These are phyloP conservation scores for Progne subis DNA, from an alignment of 2,113 vertebrate genomes.

Conservation along the genomic window DNA sequence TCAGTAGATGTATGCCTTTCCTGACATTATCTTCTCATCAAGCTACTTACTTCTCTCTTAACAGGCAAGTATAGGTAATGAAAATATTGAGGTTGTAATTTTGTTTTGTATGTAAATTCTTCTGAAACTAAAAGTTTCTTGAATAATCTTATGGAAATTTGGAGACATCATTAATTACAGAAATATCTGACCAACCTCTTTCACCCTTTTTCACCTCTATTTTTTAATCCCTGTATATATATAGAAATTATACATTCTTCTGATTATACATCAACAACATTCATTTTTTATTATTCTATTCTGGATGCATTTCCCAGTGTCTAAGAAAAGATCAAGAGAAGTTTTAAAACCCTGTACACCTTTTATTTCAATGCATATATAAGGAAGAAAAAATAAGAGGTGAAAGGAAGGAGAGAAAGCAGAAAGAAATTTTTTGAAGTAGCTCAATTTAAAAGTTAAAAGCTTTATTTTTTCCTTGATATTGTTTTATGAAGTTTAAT, in stretches of 20 bases:
- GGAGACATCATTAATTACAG: not conserved
- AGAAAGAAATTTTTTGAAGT: not conserved
- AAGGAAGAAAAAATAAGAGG: not conserved
- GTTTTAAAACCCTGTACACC: not conserved
- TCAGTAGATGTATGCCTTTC: not conserved
- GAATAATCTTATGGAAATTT: not conserved
- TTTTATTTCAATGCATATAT: not conserved
- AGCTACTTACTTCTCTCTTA: not conserved
- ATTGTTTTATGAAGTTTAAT: not conserved
- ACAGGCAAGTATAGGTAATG: not conserved
- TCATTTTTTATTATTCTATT: not conserved
- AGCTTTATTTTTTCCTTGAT: not conserved
- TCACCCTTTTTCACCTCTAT: not conserved
- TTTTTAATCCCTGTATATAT: not conserved
- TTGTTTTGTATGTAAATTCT: not conserved
- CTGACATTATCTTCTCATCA: not conserved
- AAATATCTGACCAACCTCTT: not conserved
- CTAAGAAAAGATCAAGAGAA: not conserved
- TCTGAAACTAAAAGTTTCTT: not conserved
- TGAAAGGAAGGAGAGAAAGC: not conserved
- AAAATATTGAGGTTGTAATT: not conserved
- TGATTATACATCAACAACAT: fast-evolving
- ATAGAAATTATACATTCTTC: not conserved
- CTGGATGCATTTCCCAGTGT: not conserved
- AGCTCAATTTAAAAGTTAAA: not conserved